Conservation (phyloP, 2,113 vertebrate species). For the Rhinoderma darwinii region DNA sequence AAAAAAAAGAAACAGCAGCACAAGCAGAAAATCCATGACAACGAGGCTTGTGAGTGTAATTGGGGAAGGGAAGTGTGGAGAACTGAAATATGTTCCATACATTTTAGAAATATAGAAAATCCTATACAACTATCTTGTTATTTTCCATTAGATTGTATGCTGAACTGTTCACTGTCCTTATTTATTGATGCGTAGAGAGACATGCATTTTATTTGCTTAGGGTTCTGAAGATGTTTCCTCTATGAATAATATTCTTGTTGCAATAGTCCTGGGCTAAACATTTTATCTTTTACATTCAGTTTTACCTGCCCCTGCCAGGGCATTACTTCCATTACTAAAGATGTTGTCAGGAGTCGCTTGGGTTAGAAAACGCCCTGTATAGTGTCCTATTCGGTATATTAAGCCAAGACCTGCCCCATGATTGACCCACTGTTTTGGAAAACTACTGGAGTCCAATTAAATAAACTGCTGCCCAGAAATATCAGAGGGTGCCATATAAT, state of each 20-base stretch:
- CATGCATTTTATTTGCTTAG: slow-evolving; percentile 2
- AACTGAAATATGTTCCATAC: slow-evolving; percentile 32
- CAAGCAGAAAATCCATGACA: slow-evolving; percentile 36
- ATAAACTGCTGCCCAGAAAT: neutral
- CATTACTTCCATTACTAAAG: neutral
- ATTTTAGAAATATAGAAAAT: slow-evolving; percentile 19
- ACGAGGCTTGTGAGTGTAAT: neutral
- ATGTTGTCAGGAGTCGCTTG: neutral
- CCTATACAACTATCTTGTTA: slow-evolving; percentile 13
- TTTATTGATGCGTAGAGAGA: neutral
- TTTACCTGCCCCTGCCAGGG: neutral
- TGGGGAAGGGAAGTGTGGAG: neutral
- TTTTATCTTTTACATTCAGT: neutral
- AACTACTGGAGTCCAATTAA: too few relatives aligned
- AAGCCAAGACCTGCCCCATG: neutral
- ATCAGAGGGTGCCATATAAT: too few relatives aligned
- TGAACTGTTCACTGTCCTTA: neutral
- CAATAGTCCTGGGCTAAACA: neutral
- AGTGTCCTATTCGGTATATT: too few relatives aligned
- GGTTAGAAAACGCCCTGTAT: neutral
- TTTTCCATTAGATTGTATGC: neutral
- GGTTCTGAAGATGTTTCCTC: neutral
- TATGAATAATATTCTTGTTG: neutral
- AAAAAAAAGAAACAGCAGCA: slow-evolving; percentile 18
- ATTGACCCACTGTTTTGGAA: too few relatives aligned